phyloP scores from a whole-genome alignment of 2,797 vertebrate species.

The Oceanodroma leucorhoa region DNA sequence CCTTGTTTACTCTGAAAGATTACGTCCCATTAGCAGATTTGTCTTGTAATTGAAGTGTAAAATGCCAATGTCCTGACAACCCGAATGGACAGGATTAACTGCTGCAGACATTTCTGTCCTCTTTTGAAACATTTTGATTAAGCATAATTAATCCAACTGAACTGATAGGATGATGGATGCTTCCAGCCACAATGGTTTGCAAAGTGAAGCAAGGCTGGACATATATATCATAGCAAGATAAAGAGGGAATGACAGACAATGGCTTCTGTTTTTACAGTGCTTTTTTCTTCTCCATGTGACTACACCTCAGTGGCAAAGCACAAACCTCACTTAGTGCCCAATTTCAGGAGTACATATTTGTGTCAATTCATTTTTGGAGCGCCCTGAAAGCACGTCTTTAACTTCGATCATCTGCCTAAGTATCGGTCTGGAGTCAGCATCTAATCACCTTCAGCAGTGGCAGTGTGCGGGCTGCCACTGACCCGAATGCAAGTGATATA shows the following conservation, averaged over 20 bases:
- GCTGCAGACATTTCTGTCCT: slow-evolving; percentile 10
- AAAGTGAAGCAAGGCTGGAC: neutral
- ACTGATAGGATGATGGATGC: neutral
- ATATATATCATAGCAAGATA: neutral
- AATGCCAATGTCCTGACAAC: slow-evolving; percentile 48
- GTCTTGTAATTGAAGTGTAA: slow-evolving; percentile 65
- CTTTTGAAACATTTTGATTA: slow-evolving; percentile 37
- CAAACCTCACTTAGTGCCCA: neutral
- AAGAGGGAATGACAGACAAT: neutral
- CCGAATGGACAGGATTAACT: slow-evolving; percentile 6
- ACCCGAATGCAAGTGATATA: rapidly evolving
- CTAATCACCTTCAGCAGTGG: rapidly evolving
- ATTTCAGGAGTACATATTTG: neutral
- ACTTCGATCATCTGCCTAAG: neutral
- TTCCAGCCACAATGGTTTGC: neutral
- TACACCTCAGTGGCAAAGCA: neutral
- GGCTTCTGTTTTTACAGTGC: neutral
- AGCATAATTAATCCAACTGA: slow-evolving; percentile 30
- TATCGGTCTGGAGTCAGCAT: neutral
- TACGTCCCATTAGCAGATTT: slow-evolving; percentile 64
- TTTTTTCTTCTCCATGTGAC: neutral
- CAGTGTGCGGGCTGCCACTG: neutral
- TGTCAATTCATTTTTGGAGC: neutral
- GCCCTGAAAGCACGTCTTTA: rapidly evolving
- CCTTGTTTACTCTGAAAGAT: slow-evolving; percentile 60